Conservation (phyloP, 2,888 invertebrate species). For the Cerastis leucographa region DNA sequence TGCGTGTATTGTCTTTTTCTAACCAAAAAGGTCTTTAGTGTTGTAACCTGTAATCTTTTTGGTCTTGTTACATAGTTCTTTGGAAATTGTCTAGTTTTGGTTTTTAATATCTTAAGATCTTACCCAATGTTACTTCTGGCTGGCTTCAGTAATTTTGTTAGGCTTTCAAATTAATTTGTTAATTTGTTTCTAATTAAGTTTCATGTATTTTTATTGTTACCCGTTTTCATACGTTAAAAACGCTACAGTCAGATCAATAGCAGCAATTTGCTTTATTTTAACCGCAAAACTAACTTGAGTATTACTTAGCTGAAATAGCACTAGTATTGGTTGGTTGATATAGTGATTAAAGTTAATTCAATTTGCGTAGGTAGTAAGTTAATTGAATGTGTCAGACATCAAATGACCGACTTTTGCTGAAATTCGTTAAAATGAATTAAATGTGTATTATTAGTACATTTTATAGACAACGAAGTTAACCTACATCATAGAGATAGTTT, state of each 20-base stretch:
- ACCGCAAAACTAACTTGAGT: not conserved
- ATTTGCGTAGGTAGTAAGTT: not conserved
- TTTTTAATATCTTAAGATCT: not conserved
- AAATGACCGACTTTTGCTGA: constrained; percentile 14
- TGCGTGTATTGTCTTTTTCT: constrained; percentile 37
- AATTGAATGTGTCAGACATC: constrained; percentile 5
- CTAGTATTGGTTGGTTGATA: not conserved
- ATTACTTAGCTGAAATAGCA: not conserved
- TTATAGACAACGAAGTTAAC: constrained; percentile 40
- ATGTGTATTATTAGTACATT: constrained; percentile 37
- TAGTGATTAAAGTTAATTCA: not conserved
- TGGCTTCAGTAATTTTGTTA: not conserved
- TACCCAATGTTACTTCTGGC: not conserved
- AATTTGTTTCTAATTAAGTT: not conserved
- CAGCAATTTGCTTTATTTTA: not conserved
- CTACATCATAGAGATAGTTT: constrained; percentile 23
- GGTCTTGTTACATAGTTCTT: not conserved
- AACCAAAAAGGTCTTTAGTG: constrained; percentile 14
- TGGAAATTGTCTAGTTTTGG: not conserved
- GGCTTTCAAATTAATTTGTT: not conserved
- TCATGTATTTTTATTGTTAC: not conserved
- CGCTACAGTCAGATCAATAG: not conserved
- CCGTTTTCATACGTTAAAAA: not conserved
- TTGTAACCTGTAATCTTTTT: constrained; percentile 18
- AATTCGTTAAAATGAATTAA: constrained; percentile 17